Evolutionary conservation across 2,888 invertebrate genomes (phyloP).

Genomic region (Scrobipalpa costella): DNA sequence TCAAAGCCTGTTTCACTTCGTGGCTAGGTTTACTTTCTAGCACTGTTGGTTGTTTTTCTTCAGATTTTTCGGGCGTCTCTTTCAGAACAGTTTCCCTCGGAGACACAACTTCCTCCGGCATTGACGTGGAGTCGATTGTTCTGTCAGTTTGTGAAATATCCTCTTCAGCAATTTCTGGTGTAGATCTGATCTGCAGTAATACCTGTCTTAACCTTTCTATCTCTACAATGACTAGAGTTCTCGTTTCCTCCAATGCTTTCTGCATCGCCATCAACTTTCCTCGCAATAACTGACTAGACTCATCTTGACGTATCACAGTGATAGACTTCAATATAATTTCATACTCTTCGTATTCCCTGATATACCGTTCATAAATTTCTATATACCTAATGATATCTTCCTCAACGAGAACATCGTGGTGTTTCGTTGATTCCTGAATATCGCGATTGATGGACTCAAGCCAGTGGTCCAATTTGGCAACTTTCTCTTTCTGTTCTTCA

Average conservation of each 20-base stretch:
- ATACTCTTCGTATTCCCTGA: slow-evolving; percentile 73
- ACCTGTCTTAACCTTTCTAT: slow-evolving; percentile 78
- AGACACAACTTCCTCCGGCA: slow-evolving; percentile 85
- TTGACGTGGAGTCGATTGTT: slow-evolving; percentile 86
- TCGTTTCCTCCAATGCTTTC: slow-evolving; percentile 82
- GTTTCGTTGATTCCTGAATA: slow-evolving; percentile 69
- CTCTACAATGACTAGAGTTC: slow-evolving; percentile 81
- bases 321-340: slow-evolving; percentile 69
- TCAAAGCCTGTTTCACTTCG: slow-evolving; percentile 29
- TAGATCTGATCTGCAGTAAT: slow-evolving; percentile 64
- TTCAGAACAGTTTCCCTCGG: slow-evolving; percentile 53
- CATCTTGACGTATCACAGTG: slow-evolving; percentile 68
- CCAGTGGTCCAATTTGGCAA: slow-evolving; percentile 74
- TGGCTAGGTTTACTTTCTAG: slow-evolving; percentile 50
- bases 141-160: slow-evolving; percentile 80
- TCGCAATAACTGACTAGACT: slow-evolving; percentile 77
- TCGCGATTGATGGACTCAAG: slow-evolving; percentile 74
- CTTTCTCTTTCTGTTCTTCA: slow-evolving; percentile 65
- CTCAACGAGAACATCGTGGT: slow-evolving; percentile 61
- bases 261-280: slow-evolving; percentile 81
- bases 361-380: slow-evolving; percentile 72
- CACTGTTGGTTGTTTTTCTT: slow-evolving; percentile 31
- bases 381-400: slow-evolving; percentile 71
- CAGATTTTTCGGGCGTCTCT: slow-evolving; percentile 38
- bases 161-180: slow-evolving; percentile 66